Conservation (phyloP, 2,797 vertebrate genomes). For the Pogoniulus pusillus region DNA sequence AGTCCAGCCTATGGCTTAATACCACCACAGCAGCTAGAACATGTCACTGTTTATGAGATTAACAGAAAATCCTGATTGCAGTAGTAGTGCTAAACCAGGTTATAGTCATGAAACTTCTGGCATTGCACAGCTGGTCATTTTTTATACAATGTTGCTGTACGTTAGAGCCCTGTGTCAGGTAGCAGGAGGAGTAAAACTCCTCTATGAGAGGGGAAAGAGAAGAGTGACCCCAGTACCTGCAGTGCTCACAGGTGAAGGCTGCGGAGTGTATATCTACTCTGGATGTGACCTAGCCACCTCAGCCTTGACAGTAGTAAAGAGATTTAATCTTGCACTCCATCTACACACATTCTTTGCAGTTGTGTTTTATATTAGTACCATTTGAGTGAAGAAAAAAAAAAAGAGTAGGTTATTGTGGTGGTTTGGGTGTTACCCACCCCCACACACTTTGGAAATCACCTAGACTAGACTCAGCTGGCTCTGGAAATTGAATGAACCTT, state of each 20-base stretch:
- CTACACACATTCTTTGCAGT: neutral
- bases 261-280: neutral
- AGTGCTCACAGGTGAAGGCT: neutral
- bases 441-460: no score
- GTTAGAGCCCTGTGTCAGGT: neutral
- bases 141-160: neutral
- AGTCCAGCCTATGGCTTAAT: no score
- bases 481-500: no score
- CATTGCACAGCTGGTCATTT: neutral
- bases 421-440: no score
- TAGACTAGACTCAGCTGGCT: no score
- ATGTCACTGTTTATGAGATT: neutral
- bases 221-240: neutral
- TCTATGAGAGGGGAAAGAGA: neutral
- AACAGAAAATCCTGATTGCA: neutral
- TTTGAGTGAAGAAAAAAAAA: neutral
- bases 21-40: no score
- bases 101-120: neutral
- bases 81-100: neutral
- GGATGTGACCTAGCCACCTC: neutral
- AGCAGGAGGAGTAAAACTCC: neutral
- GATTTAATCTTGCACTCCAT: neutral
- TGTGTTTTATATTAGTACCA: neutral
- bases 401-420: neutral
- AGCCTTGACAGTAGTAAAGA: neutral